Percentiles rank a stretch among this genome's conserved stretches.
phyloP scores from a whole-genome alignment of 2,113 vertebrate species.

The Chaetorhynchus papuensis region DNA sequence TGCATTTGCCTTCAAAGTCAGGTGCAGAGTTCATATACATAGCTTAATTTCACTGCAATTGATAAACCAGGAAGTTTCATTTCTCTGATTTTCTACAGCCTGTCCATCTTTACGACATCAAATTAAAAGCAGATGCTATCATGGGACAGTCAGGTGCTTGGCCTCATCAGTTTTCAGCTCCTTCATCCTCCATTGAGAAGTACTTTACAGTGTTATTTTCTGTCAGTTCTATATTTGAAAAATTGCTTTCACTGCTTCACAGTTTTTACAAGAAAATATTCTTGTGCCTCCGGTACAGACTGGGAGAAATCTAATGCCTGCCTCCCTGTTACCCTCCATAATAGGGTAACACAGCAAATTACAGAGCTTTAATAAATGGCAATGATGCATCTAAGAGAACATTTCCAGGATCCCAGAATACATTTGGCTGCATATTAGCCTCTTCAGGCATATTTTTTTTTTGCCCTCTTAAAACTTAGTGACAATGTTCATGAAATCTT shows the following conservation, averaged over 20 bases:
- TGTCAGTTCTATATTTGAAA: slow-evolving; percentile 55
- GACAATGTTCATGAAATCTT: slow-evolving; percentile 45
- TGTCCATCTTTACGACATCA: slow-evolving; percentile 7
- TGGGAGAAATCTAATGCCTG: slow-evolving; percentile 62
- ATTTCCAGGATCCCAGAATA: slow-evolving; percentile 70
- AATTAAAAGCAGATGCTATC: slow-evolving; percentile 42
- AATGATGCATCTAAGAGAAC: slow-evolving; percentile 50
- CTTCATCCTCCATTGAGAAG: slow-evolving; percentile 44
- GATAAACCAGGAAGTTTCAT: background rate
- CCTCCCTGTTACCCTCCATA: slow-evolving; percentile 64
- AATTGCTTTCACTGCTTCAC: slow-evolving; percentile 51
- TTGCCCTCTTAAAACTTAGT: slow-evolving; percentile 63
- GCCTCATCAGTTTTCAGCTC: slow-evolving; percentile 57
- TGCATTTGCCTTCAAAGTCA: background rate
- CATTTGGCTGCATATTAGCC: slow-evolving; percentile 57
- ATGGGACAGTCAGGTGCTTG: slow-evolving; percentile 13
- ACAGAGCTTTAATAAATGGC: slow-evolving; percentile 70
- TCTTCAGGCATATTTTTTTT: slow-evolving; percentile 57
- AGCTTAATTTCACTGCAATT: background rate
- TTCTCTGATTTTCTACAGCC: background rate
- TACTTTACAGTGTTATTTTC: slow-evolving; percentile 26
- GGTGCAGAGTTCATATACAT: background rate
- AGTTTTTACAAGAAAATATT: slow-evolving; percentile 63
- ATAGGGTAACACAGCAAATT: slow-evolving; percentile 64
- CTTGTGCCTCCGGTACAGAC: slow-evolving; percentile 29